phyloP scores from a whole-genome alignment of 2,113 vertebrate species.

The Entomyzon cyanotis region DNA sequence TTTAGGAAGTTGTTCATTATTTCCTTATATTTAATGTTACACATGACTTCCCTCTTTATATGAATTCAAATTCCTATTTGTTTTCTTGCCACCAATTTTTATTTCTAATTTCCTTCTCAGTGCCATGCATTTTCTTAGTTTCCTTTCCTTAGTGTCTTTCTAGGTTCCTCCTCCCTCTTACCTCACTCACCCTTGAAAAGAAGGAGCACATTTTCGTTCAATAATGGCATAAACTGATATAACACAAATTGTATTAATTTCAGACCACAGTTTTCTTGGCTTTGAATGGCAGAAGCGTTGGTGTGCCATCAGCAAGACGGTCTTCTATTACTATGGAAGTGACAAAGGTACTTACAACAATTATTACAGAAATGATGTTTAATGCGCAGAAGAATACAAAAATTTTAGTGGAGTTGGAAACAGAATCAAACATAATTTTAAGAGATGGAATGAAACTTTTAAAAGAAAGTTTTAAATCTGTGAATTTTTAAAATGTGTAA shows the following conservation, averaged over 20 bases:
- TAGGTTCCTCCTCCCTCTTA: neutral
- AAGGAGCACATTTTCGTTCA: neutral
- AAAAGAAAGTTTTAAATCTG: neutral
- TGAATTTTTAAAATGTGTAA: neutral
- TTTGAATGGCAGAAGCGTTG: conserved; percentile 98
- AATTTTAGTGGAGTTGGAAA: neutral
- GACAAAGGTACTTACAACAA: conserved; percentile 86
- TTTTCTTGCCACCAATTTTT: neutral
- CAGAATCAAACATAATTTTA: neutral
- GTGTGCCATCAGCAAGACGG: conserved; percentile 87
- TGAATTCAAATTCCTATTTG: conserved; percentile 22
- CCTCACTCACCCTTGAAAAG: neutral
- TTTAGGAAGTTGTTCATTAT: conserved; percentile 63
- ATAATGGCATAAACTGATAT: neutral
- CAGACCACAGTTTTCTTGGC: conserved; percentile 96
- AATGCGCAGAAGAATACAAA: neutral
- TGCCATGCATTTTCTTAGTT: neutral
- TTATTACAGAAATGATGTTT: neutral
- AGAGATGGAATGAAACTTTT: neutral
- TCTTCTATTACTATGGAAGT: conserved; percentile 94
- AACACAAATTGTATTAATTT: conserved; percentile 7
- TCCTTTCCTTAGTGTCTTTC: neutral
- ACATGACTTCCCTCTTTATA: neutral
- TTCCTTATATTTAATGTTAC: conserved; percentile 48
- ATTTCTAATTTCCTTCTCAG: neutral